These are phyloP conservation scores for Subacronicta megacephala DNA, from an alignment of 2,888 invertebrate genomes.

Conservation along the genomic window DNA sequence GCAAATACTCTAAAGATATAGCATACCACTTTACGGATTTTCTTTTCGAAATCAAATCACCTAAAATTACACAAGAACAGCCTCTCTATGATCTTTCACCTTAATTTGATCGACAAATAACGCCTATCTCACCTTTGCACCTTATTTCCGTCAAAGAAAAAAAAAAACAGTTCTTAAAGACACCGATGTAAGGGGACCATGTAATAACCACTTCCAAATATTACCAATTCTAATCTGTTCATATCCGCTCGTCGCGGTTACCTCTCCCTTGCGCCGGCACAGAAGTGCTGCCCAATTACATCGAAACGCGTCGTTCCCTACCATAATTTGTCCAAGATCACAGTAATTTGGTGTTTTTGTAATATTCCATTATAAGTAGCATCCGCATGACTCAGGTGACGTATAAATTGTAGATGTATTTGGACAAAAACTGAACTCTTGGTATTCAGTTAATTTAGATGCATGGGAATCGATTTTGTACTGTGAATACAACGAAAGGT, in stretches of 20 bases:
- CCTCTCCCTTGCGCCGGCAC: constrained; percentile 59
- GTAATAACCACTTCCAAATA: constrained; percentile 26
- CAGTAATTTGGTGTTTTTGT: constrained; percentile 79
- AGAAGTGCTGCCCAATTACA: constrained; percentile 78
- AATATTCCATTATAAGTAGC: constrained; percentile 75
- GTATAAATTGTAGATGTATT: constrained; percentile 46
- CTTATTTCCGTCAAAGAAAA: constrained; percentile 11
- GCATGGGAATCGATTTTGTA: constrained; percentile 48
- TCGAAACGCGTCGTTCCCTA: constrained; percentile 72
- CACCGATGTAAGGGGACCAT: constrained; percentile 11
- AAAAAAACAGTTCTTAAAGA: constrained; percentile 22
- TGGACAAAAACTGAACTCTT: constrained; percentile 51
- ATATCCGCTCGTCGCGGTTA: constrained; percentile 42
- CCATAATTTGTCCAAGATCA: constrained; percentile 80
- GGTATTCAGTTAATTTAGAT: constrained; percentile 48
- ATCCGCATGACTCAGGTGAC: constrained; percentile 62
- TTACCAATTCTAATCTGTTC: constrained; percentile 43
- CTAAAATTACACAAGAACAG: too few species aligned
- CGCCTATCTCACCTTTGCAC: background rate
- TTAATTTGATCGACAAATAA: too few species aligned
- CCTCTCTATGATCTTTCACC: too few species aligned
- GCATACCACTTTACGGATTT: too few species aligned
- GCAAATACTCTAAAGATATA: too few species aligned
- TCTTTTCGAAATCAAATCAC: too few species aligned
- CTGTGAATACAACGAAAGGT: constrained; percentile 19